These are phyloP conservation scores for Crepidodera aurea DNA, from an alignment of 2,888 invertebrate species.

Conservation along the genomic window DNA sequence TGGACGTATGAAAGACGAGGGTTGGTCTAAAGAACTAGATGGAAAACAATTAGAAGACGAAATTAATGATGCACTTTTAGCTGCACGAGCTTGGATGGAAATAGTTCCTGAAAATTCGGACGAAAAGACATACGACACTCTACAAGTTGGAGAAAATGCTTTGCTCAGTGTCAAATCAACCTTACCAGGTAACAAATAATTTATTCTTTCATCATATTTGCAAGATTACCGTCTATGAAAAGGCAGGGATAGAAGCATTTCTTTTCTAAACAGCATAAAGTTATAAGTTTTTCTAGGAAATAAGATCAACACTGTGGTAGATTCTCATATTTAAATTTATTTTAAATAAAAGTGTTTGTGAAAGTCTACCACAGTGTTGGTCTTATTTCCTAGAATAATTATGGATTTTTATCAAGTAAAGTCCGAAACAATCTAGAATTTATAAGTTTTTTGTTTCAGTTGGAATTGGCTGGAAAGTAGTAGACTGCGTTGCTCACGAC, in stretches of 20 bases:
- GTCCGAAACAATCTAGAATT: too few relatives aligned
- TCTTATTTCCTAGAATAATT: too few relatives aligned
- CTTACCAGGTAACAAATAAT: conserved; percentile 64
- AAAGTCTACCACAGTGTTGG: too few relatives aligned
- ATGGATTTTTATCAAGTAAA: too few relatives aligned
- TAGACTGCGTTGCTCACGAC: conserved; percentile 81
- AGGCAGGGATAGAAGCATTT: too few relatives aligned
- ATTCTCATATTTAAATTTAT: too few relatives aligned
- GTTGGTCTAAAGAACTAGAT: conserved; percentile 63
- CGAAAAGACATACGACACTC: conserved; percentile 64
- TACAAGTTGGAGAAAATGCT: conserved; percentile 78
- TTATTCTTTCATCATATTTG: conserved; percentile 10
- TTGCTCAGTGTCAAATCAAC: conserved; percentile 72
- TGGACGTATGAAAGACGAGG: conserved; percentile 68
- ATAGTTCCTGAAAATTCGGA: conserved; percentile 58
- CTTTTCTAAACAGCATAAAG: too few relatives aligned
- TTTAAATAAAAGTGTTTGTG: too few relatives aligned
- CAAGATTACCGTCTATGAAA: too few relatives aligned
- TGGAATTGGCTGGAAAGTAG: conserved; percentile 76
- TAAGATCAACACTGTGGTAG: too few relatives aligned
- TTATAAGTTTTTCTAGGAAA: too few relatives aligned
- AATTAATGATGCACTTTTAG: conserved; percentile 48
- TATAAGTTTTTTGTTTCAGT: conserved; percentile 62
- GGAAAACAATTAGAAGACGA: conserved; percentile 53
- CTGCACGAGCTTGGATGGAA: conserved; percentile 78